A percentile compares a stretch with the other conserved stretches of the same genome.
phyloP scores from a whole-genome alignment of 2,888 invertebrate genomes.

The Nezara viridula region DNA sequence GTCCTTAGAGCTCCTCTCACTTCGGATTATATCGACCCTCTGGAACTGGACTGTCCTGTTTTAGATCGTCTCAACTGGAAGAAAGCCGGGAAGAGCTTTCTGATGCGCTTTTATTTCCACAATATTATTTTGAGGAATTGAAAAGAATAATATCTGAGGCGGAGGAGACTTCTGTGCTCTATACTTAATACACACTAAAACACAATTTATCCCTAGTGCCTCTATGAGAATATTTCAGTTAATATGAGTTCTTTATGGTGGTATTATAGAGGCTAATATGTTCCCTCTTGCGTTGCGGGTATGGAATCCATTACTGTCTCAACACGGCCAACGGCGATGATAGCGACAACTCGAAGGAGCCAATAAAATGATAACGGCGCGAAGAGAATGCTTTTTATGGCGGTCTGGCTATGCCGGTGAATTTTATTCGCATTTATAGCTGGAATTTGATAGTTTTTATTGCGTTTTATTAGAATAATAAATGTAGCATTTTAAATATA shows the following conservation, averaged over 20 bases:
- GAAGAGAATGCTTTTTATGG: slow-evolving; percentile 19
- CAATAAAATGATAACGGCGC: slow-evolving; percentile 42
- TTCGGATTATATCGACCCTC: not conserved
- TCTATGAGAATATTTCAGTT: not conserved
- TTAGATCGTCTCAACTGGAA: not conserved
- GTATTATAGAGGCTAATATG: slow-evolving; percentile 9
- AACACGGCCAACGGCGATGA: not conserved
- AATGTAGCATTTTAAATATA: not conserved
- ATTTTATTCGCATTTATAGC: not conserved
- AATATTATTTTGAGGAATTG: not conserved
- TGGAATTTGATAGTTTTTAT: not conserved
- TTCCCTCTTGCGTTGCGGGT: not conserved
- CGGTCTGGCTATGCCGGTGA: not conserved
- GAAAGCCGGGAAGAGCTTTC: not conserved
- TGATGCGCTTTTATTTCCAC: not conserved
- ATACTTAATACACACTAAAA: not conserved
- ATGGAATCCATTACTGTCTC: slow-evolving; percentile 8
- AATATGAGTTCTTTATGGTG: not conserved
- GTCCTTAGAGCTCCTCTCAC: not conserved
- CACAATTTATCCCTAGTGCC: not conserved
- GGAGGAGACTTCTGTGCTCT: not conserved
- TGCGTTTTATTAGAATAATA: not conserved
- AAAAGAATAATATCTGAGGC: not conserved
- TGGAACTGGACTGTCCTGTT: not conserved
- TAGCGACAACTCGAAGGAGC: not conserved